Percentiles rank a stretch among this genome's conserved stretches.
Evolutionary conservation across 2,113 vertebrate genomes (phyloP).

Genomic region (Solea solea): DNA sequence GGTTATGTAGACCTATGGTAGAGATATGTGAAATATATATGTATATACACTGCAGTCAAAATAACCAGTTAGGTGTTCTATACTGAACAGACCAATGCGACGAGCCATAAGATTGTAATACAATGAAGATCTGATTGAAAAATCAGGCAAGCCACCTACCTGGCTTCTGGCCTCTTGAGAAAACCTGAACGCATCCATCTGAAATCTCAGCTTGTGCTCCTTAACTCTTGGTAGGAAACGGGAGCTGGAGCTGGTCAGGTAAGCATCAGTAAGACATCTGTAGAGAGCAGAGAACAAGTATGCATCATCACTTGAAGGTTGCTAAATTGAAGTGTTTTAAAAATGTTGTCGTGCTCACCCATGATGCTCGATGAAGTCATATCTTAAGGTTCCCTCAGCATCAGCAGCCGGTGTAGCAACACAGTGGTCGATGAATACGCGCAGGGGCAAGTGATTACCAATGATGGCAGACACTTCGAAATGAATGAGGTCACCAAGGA

Average conservation of each 20-base stretch:
- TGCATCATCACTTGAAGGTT: not conserved
- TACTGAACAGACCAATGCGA: not conserved
- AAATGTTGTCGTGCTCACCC: constrained; percentile 57
- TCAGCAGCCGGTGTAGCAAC: constrained; percentile 64
- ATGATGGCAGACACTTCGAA: constrained; percentile 64
- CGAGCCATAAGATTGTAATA: not conserved
- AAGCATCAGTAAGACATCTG: constrained; percentile 75
- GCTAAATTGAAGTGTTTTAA: too few species aligned
- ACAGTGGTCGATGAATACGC: constrained; percentile 70
- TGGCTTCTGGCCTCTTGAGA: constrained; percentile 49
- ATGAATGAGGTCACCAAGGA: constrained; percentile 69
- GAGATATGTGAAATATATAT: not conserved
- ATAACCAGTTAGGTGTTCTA: not conserved
- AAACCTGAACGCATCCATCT: constrained; percentile 75
- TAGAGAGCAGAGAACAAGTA: not conserved
- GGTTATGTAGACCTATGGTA: constrained; percentile 68
- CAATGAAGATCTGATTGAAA: too few species aligned
- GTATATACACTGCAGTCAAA: not conserved
- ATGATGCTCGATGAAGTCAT: constrained; percentile 65
- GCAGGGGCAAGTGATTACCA: constrained; percentile 61
- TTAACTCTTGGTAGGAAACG: constrained; percentile 60
- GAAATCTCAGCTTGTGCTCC: constrained; percentile 63
- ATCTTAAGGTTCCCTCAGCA: constrained; percentile 35
- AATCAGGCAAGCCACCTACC: constrained; percentile 16
- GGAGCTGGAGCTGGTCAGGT: constrained; percentile 66